Evolutionary conservation across 2,797 vertebrate genomes (phyloP), one percentile per base, ranked within the genome.

Genomic region (Gastrophryne carolinensis): DNA sequence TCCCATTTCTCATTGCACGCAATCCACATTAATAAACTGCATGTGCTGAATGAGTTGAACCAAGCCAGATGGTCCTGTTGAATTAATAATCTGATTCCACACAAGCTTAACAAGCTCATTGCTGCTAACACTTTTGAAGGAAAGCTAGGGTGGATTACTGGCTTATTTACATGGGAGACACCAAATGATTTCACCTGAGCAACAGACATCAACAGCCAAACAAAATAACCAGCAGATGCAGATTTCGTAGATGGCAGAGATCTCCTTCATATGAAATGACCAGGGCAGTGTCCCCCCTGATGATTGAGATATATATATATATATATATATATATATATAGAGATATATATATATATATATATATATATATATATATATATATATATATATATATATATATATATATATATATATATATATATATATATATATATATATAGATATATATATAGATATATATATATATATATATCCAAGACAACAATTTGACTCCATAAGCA

Each of bases 11-110:
- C 72, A 56, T 21, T 24, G 23, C 41, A 32, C 39, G 35, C 21
- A 44, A 57, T 57, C 52, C 32, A 57, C 35, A 65, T 66, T 65
- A 65, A 66, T 65, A 56, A 57, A 74, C 50, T 65, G 61, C 37
- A 50, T 50, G 56, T 47, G 41, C 54, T 37, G 41, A 60, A 57
- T 49, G 34, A n/a, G 37, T 35, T 57, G 54, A 44, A 61, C 35
- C 32, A 21, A 61, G 41, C 54, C 68, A 72, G 69, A 72, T 72
- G 69, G 69, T 32, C 30, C 56, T 50, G 57, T 17, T 57, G 30
- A 47, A 71, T 71, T 47, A 69, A 69, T 69, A 69, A 69, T 56
- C 34, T 35, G 15, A n/a, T 15, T 21, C 27, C 32, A 27, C 19
- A 19, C 34, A 29, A 29, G 35, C 35, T 2, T 21, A 37, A 39